Base-by-base conservation (phyloP, 2,113 vertebrate genomes). In the Ctenomys sociabilis region DNA sequence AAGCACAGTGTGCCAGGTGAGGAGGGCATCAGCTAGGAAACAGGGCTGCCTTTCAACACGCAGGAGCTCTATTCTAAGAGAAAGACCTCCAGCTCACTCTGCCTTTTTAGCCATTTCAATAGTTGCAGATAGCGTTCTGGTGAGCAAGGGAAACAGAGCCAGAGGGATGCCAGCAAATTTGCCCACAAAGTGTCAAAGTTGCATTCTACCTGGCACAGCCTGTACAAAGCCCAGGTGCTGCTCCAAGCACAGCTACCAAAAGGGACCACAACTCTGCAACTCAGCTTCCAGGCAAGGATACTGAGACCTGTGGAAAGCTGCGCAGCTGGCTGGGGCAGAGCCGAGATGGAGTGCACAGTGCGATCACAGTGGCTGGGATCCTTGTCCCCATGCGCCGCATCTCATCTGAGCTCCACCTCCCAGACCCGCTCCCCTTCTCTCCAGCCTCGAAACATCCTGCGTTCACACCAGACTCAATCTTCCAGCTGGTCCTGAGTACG, bases 381-480 rank as follows among this genome's bases (percentile, higher is more conserved):
- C 6, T 14, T 66, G 57, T 4, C 11, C 57, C n/a, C 14, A 9
- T 0, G 22, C 4, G 14, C 12, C 24, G 30, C 19, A 11, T 63
- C 45, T 85, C 21, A 64, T 13, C 12, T 12, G 73, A 0, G 24
- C 30, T 37, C n/a, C 45, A 40, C 59, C 0, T 0, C 43, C 78
- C 40, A 77, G 37, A 7, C 3, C 13, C 45, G 12, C 12, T 0
- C 3, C 19, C 1, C 2, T 16, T 82, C 12, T 59, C 21, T 43
- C 40, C 40, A 52, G 22, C 4, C 26, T 32, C 8, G n/a, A 5
- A 87, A 22, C 57, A 83, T 49, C 9, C 3, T 40, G 0, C 4
- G 10, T 11, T 89, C 45, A 93, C 26, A 61, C 16, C 5, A 11
- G 3, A 35, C 0, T 5, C 54, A 78, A 7, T 5, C 28, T 72